Evolutionary conservation across 2,797 vertebrate genomes (phyloP).

Genomic region (Cynodonichthys magdalenae): DNA sequence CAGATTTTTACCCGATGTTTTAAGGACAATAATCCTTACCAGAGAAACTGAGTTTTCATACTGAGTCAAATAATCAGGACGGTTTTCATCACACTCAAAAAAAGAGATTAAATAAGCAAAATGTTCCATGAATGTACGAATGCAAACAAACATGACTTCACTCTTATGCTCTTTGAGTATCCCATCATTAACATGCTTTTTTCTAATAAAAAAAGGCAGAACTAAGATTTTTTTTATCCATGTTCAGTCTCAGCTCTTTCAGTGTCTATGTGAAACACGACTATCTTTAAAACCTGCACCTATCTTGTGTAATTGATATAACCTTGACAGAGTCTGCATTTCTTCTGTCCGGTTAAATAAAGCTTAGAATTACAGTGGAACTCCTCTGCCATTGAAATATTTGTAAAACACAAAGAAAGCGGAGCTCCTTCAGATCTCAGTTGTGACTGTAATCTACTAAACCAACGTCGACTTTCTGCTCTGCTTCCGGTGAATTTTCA

Average conservation of each 20-base stretch:
- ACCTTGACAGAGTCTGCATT: not conserved
- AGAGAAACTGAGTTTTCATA: conserved; percentile 65
- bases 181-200: no score
- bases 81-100: conserved; percentile 33
- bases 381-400: conserved; percentile 9
- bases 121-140: conserved; percentile 11
- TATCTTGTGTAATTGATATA: conserved; percentile 17
- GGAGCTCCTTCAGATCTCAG: conserved; percentile 13
- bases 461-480: conserved; percentile 12
- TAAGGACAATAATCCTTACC: conserved; percentile 83
- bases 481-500: not conserved
- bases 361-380: conserved; percentile 1
- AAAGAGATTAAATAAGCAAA: conserved; percentile 31
- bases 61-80: conserved; percentile 1
- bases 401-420: not conserved
- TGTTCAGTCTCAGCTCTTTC: conserved; percentile 8
- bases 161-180: no score
- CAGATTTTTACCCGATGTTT: conserved; percentile 71
- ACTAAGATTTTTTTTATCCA: no score
- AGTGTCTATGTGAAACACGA: conserved; percentile 11
- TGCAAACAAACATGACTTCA: no score
- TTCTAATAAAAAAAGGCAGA: no score
- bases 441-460: conserved; percentile 13
- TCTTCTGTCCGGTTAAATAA: conserved; percentile 5
- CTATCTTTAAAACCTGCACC: conserved; percentile 27